These are phyloP conservation scores for Himalopsyche anomala DNA, from an alignment of 2,888 invertebrate genomes.

Conservation along the genomic window DNA sequence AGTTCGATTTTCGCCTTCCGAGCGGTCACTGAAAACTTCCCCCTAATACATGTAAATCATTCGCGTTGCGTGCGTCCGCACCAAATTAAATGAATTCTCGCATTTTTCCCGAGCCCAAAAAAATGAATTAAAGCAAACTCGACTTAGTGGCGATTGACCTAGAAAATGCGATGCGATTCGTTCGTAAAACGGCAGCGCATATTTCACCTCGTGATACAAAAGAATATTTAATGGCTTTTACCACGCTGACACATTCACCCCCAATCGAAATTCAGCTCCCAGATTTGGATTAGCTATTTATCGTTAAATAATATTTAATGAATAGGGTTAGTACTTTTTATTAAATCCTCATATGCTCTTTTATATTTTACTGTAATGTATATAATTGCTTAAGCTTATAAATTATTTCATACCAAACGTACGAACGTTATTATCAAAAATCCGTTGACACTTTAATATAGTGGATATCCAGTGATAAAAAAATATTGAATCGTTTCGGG, in stretches of 20 bases:
- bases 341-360: constrained; percentile 19
- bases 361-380: too few relatives aligned
- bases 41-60: constrained; percentile 54
- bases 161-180: constrained; percentile 61
- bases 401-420: too few relatives aligned
- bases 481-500: too few relatives aligned
- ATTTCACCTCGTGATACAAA: constrained; percentile 55
- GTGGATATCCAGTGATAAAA: too few relatives aligned
- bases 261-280: constrained; percentile 6
- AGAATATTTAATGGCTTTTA: constrained; percentile 55
- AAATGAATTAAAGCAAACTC: constrained; percentile 33
- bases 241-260: constrained; percentile 57
- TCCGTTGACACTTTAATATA: too few relatives aligned
- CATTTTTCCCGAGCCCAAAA: constrained; percentile 53
- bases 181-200: constrained; percentile 54
- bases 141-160: constrained; percentile 60
- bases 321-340: constrained; percentile 31
- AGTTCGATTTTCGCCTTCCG: constrained; percentile 51
- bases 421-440: too few relatives aligned
- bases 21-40: constrained; percentile 47
- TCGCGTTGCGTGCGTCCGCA: constrained; percentile 61
- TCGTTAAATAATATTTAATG: constrained; percentile 23
- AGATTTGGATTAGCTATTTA: constrained; percentile 30
- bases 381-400: too few relatives aligned
- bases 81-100: constrained; percentile 64